Evolutionary conservation across 2,113 vertebrate species (phyloP).

Genomic region (Petrocephalus zakoni): DNA sequence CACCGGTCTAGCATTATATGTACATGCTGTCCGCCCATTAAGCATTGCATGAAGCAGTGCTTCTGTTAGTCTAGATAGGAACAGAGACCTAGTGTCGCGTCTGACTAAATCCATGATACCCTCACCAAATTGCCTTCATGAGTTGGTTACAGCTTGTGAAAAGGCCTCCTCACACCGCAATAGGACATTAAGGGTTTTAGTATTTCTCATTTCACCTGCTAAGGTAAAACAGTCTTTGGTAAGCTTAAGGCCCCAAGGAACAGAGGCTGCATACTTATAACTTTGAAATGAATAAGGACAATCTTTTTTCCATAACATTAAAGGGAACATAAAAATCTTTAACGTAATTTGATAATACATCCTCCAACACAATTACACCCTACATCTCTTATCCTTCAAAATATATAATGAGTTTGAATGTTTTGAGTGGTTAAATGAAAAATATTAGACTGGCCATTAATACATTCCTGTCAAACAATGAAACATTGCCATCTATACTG

Average conservation of each 20-base stretch:
- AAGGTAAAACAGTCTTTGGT: neutral
- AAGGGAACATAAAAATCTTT: neutral
- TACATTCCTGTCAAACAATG: neutral
- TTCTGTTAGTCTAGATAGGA: neutral
- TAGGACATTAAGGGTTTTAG: neutral
- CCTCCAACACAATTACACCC: neutral
- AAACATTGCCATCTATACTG: neutral
- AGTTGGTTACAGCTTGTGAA: neutral
- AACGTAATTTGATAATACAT: neutral
- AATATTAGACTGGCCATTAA: neutral
- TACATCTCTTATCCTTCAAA: neutral
- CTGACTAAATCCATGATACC: neutral
- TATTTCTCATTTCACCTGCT: neutral
- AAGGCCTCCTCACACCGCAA: neutral
- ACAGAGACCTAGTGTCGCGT: neutral
- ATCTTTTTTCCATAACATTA: neutral
- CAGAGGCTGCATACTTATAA: neutral
- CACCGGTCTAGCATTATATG: neutral
- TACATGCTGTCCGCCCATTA: neutral
- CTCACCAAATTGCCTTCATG: neutral
- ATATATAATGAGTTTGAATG: neutral
- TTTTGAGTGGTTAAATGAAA: neutral
- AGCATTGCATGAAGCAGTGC: neutral
- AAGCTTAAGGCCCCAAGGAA: neutral
- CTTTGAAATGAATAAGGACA: neutral